A percentile compares a stretch with the other conserved stretches of the same genome.
These are phyloP conservation scores for Thysanoteuthis rhombus DNA, from an alignment of 2,888 invertebrate genomes.

Conservation along the genomic window DNA sequence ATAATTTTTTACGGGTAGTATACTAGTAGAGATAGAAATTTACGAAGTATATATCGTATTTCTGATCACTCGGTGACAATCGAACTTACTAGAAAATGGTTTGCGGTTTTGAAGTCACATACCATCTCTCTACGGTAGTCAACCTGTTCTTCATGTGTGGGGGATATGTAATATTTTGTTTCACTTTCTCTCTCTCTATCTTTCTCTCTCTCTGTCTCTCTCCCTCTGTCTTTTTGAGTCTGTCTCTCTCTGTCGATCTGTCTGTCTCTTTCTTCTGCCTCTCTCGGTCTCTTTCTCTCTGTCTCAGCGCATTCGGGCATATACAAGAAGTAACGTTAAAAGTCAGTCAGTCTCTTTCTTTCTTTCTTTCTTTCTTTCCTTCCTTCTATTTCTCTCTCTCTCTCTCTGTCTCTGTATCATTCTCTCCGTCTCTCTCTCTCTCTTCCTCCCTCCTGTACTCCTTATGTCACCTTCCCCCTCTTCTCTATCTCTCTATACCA, in stretches of 20 bases:
- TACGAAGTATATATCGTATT: no score
- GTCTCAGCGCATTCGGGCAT: not conserved
- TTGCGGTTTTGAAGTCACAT: not conserved
- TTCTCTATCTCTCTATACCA: not conserved
- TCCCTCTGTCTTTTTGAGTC: not conserved
- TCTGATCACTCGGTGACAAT: not conserved
- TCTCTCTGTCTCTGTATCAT: not conserved
- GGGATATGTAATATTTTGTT: not conserved
- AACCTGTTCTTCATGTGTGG: not conserved
- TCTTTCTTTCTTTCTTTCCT: not conserved
- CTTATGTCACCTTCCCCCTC: not conserved
- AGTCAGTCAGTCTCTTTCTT: not conserved
- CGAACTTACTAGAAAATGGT: not conserved
- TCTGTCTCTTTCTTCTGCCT: not conserved
- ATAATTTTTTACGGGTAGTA: no score
- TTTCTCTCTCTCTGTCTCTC: not conserved
- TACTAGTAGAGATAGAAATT: no score
- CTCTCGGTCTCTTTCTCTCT: not conserved
- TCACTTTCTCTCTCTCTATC: not conserved
- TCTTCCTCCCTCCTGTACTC: no score
- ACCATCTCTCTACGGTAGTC: not conserved
- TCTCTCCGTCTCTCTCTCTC: not conserved
- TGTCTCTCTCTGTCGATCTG: not conserved
- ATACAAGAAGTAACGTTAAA: not conserved
- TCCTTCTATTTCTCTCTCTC: not conserved